Base-by-base conservation (phyloP, 2,113 vertebrate genomes). In the Perognathus longimembris region DNA sequence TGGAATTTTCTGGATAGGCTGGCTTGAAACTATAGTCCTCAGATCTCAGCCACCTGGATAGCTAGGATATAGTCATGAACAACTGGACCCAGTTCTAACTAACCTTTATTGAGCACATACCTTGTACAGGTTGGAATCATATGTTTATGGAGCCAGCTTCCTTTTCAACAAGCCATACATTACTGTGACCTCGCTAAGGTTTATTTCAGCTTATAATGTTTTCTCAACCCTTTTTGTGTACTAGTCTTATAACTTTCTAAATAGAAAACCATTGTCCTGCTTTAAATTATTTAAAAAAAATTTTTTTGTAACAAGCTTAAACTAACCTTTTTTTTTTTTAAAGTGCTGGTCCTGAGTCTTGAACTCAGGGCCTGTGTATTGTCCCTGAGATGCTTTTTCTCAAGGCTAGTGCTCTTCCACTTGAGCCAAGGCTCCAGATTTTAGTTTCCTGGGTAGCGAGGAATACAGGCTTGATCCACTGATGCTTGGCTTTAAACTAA, bases 61-160 rank as follows among this genome's bases (percentile, higher is more conserved):
- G 45, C 45, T 7, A 45, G 45, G 45, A 45, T 45, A 45, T 45
- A 45, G 45, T 6, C 45, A 45, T 45, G 45, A 45, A n/a, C 45
- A 9, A 64, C 24, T 28, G 28, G 24, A 64, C 63, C 24, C 24
- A 8, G 28, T 64, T 28, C 63, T 64, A 64, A 18, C n/a, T 28
- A 21, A 59, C 36, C 74, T 94, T 78, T n/a, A n/a, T n/a, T n/a
- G n/a, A n/a, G n/a, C n/a, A 80, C 20, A 85, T 73, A 74, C 66
- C 91, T 95, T 69, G 18, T 40, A 38, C n/a, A 81, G 54, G 57
- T 45, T 96, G n/a, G 93, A 92, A 76, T 92, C 12, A 6, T 82
- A 79, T 83, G 30, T 94, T 89, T 82, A 40, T 86, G 57, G 38
- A 90, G 22, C 82, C 28, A 75, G 36, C 90, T 94, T 91, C n/a